Percentiles rank a stretch among this genome's conserved stretches.
These are phyloP conservation scores for Acipenser transmontanus DNA, from an alignment of 2,797 vertebrate species.

Conservation along the genomic window DNA sequence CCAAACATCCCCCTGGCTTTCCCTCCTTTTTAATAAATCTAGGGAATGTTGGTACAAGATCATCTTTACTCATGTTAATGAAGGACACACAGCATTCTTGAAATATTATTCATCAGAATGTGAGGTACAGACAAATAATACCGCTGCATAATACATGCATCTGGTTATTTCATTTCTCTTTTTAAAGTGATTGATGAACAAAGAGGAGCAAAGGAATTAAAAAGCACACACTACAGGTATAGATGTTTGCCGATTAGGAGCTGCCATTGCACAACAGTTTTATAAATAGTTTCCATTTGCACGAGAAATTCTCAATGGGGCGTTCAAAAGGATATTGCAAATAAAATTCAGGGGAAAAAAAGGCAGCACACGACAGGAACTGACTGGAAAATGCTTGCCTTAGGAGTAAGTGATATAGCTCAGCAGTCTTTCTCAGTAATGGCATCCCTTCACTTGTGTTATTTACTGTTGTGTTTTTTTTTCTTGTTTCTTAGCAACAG, in stretches of 20 bases:
- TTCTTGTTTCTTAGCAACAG: no score
- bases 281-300: neutral
- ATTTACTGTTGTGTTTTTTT: no score
- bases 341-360: no score
- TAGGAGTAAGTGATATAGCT: no score
- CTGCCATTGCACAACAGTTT: constrained; percentile 2
- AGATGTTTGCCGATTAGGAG: constrained; percentile 1
- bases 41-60: no score
- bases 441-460: no score
- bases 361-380: no score
- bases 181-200: constrained; percentile 7
- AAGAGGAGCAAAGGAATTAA: neutral
- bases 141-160: neutral
- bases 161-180: constrained; percentile 9
- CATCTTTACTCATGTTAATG: constrained; percentile 1
- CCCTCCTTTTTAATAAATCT: no score
- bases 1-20: no score
- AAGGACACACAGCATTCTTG: constrained; percentile 1
- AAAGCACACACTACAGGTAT: neutral
- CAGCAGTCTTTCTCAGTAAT: no score
- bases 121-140: neutral
- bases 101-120: neutral
- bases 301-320: neutral
- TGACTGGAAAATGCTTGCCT: no score
- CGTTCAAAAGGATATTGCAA: neutral